Percentiles rank a stretch among this genome's conserved stretches.
phyloP scores from a whole-genome alignment of 2,888 invertebrate species.

The Bembecia ichneumoniformis region DNA sequence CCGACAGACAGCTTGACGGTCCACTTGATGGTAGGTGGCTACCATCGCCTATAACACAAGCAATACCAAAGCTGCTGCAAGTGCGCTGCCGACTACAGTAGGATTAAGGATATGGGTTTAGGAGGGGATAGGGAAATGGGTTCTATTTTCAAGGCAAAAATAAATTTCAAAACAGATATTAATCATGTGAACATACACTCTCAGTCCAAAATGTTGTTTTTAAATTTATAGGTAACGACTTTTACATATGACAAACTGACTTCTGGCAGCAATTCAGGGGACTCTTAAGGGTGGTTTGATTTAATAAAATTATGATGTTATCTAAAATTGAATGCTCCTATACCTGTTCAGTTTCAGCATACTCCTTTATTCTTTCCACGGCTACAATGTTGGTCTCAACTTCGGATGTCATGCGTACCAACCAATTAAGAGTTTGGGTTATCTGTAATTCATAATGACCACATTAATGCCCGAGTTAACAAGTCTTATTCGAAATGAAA shows the following conservation, averaged over 20 bases:
- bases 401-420: constrained; percentile 96
- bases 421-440: constrained; percentile 95
- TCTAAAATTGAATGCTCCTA: constrained; percentile 3
- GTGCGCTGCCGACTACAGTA: no score
- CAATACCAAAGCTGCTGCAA: no score
- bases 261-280: neutral
- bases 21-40: no score
- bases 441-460: constrained; percentile 67
- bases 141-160: no score
- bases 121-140: no score
- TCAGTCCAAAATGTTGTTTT: neutral
- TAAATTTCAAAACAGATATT: no score
- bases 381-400: constrained; percentile 98
- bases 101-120: no score
- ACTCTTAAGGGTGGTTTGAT: no score
- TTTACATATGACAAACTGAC: neutral
- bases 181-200: no score
- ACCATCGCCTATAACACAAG: no score
- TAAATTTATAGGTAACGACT: neutral
- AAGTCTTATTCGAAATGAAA: neutral
- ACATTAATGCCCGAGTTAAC: no score
- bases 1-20: no score
- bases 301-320: neutral
- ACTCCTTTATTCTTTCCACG: constrained; percentile 97
- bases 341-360: constrained; percentile 85